phyloP scores from a whole-genome alignment of 2,113 vertebrate genomes.

The Melanostigma gelatinosum region DNA sequence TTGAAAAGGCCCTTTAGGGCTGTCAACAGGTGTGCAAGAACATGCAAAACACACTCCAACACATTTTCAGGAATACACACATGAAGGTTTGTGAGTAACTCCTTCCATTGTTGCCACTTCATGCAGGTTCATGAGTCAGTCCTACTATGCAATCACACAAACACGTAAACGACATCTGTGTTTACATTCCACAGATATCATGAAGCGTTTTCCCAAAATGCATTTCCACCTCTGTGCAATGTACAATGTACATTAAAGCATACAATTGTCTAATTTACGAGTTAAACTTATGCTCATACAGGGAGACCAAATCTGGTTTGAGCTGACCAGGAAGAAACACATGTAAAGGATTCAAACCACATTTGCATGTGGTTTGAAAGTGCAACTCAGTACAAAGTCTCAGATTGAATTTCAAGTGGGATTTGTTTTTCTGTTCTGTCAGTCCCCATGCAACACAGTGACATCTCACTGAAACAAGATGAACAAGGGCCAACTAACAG shows the following conservation, averaged over 20 bases:
- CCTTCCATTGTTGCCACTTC: background rate
- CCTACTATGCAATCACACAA: conserved; percentile 6
- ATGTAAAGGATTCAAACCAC: conserved; percentile 44
- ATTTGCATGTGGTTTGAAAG: conserved; percentile 49
- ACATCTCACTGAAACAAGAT: conserved; percentile 3
- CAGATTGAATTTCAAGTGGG: conserved; percentile 27
- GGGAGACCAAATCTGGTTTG: conserved; percentile 28
- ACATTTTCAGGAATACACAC: conserved; percentile 7
- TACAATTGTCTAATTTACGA: background rate
- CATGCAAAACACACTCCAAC: conserved; percentile 11
- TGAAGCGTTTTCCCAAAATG: conserved; percentile 15
- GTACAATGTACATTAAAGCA: conserved; percentile 7
- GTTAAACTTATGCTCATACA: conserved; percentile 6
- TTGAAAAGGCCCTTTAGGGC: conserved; percentile 34
- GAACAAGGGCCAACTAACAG: conserved; percentile 3
- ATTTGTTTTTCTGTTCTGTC: background rate
- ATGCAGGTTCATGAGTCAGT: conserved; percentile 20
- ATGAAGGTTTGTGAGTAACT: conserved; percentile 7
- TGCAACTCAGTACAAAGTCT: conserved; percentile 17
- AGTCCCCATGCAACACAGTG: conserved; percentile 1
- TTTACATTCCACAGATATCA: conserved; percentile 61
- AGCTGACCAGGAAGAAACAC: conserved; percentile 21
- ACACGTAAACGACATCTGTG: conserved; percentile 43
- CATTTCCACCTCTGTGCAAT: conserved; percentile 33
- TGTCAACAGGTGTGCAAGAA: conserved; percentile 54